Percentiles rank a stretch among this genome's conserved stretches.
Evolutionary conservation across 2,113 vertebrate genomes (phyloP).

Genomic region (Corydoras sp.): DNA sequence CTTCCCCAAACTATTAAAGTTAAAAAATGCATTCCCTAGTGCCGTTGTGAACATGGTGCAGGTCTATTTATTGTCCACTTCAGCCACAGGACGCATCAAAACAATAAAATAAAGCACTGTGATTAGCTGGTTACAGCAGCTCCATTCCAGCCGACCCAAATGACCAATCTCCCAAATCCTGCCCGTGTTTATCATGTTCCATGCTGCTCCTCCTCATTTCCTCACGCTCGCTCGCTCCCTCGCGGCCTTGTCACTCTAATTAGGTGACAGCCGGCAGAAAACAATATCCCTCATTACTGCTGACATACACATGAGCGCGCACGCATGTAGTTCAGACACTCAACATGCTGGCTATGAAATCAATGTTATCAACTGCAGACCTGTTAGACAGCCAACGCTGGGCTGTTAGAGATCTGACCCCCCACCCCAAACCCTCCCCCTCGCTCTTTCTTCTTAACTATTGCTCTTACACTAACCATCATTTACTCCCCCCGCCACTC

Average conservation of each 20-base stretch:
- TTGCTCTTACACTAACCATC: neutral
- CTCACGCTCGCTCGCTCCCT: slow-evolving; percentile 32
- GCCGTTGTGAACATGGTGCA: too few relatives aligned
- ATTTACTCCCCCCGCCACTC: too few relatives aligned
- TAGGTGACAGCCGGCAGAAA: slow-evolving; percentile 50
- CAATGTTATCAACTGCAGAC: neutral
- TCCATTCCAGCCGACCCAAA: slow-evolving; percentile 1
- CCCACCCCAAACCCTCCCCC: neutral
- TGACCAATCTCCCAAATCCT: slow-evolving; percentile 24
- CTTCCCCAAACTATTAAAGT: too few relatives aligned
- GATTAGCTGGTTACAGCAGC: slow-evolving; percentile 33
- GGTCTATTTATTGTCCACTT: too few relatives aligned
- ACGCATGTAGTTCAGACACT: neutral
- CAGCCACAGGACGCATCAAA: too few relatives aligned
- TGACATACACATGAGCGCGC: slow-evolving; percentile 37
- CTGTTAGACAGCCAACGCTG: neutral
- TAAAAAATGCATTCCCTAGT: too few relatives aligned
- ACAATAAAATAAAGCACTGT: neutral
- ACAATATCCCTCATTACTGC: slow-evolving; percentile 50
- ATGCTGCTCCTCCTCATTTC: slow-evolving; percentile 39
- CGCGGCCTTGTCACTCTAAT: slow-evolving; percentile 53
- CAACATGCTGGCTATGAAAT: neutral
- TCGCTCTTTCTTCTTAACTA: neutral
- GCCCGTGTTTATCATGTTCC: slow-evolving; percentile 39
- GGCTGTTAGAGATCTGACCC: neutral